Evolutionary conservation across 2,888 invertebrate genomes (phyloP).

Genomic region (Clunio marinus): DNA sequence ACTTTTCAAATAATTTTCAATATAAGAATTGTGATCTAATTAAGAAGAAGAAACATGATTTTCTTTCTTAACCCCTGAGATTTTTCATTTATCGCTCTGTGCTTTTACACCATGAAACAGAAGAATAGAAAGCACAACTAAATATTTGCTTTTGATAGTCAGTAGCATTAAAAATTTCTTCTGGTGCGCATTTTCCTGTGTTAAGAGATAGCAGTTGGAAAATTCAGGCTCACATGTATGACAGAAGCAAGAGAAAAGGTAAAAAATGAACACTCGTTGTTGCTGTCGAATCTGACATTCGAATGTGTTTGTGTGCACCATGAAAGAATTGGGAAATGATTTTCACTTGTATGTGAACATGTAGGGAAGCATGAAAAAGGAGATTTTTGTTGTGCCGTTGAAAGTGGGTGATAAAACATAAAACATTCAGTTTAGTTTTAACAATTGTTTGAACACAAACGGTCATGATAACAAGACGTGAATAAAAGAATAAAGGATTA

Average conservation of each 20-base stretch:
- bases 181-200: constrained; percentile 29
- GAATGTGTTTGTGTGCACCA: constrained; percentile 18
- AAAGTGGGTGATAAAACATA: constrained; percentile 39
- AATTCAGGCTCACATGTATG: constrained; percentile 14
- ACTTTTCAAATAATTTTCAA: not conserved
- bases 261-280: not conserved
- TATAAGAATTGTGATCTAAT: constrained; percentile 38
- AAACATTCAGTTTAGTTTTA: constrained; percentile 39
- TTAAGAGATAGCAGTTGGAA: not conserved
- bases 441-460: constrained; percentile 39
- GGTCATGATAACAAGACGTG: constrained; percentile 25
- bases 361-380: not conserved
- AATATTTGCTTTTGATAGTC: constrained; percentile 35
- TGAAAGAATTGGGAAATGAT: constrained; percentile 25
- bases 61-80: not conserved
- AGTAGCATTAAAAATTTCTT: constrained; percentile 13
- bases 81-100: not conserved
- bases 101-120: constrained; percentile 6
- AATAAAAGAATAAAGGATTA: constrained; percentile 17
- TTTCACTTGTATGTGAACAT: not conserved
- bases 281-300: not conserved
- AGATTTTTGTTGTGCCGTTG: constrained; percentile 20
- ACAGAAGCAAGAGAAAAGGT: not conserved
- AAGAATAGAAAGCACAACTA: constrained; percentile 28
- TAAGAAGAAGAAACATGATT: constrained; percentile 36